phyloP scores from a whole-genome alignment of 2,888 invertebrate genomes.

The Antitype chi region DNA sequence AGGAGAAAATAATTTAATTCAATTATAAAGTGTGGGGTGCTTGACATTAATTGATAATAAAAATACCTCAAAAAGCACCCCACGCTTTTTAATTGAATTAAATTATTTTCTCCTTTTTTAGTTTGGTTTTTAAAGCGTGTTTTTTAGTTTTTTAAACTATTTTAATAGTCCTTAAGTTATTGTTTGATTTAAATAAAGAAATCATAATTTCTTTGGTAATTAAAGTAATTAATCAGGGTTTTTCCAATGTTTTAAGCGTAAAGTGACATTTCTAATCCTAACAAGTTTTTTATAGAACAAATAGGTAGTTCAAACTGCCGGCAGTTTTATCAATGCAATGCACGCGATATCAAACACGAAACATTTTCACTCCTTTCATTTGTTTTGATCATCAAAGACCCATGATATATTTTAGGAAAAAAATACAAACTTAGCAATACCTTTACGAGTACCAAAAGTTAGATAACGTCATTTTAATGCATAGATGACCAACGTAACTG shows the following conservation, averaged over 20 bases:
- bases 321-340: not conserved
- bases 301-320: not conserved
- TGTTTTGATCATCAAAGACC: not conserved
- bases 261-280: not conserved
- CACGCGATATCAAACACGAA: slow-evolving; percentile 3
- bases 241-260: not conserved
- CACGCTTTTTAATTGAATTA: no score
- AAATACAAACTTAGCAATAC: not conserved
- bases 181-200: no score
- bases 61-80: no score
- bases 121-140: no score
- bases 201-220: not conserved
- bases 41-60: no score
- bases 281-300: not conserved
- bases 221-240: not conserved
- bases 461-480: slow-evolving; percentile 10
- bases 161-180: no score
- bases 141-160: no score
- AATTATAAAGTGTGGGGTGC: no score
- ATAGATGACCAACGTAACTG: slow-evolving; percentile 10
- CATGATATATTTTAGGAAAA: not conserved
- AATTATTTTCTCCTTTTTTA: no score
- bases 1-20: no score
- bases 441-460: slow-evolving; percentile 9
- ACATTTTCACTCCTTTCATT: not conserved